Evolutionary conservation across 2,797 vertebrate genomes (phyloP).

Genomic region (Chloroceryle amazona): DNA sequence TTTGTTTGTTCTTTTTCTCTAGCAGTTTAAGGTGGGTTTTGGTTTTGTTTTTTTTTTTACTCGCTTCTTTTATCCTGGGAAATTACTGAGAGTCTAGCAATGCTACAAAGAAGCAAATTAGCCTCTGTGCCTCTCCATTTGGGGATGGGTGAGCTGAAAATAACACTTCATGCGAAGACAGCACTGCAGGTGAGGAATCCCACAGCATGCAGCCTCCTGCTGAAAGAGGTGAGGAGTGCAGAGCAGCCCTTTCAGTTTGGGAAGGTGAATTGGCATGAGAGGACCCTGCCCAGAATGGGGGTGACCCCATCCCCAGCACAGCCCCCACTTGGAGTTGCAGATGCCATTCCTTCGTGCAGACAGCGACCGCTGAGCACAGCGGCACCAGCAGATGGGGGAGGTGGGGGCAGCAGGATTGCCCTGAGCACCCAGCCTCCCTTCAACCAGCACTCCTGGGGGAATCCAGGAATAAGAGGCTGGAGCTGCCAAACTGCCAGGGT

Average conservation of each 20-base stretch:
- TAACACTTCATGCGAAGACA: neutral
- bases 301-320: neutral
- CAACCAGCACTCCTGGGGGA: fast-evolving
- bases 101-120: slow-evolving; percentile 55
- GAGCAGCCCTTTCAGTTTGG: neutral
- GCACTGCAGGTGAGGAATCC: neutral
- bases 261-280: neutral
- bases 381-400: no score
- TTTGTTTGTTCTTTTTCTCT: slow-evolving; percentile 38
- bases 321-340: neutral
- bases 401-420: neutral
- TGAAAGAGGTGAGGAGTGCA: neutral
- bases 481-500: neutral
- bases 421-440: neutral
- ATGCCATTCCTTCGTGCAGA: neutral
- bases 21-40: neutral
- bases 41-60: neutral
- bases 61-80: slow-evolving; percentile 44
- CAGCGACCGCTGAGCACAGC: no score
- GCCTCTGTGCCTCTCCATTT: neutral
- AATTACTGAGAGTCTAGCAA: slow-evolving; percentile 20
- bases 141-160: slow-evolving; percentile 9
- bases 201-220: neutral
- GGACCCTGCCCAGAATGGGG: neutral
- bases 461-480: neutral